Conservation (phyloP, 2,113 vertebrate species). For the Gnathonemus echidnorhynchus region DNA sequence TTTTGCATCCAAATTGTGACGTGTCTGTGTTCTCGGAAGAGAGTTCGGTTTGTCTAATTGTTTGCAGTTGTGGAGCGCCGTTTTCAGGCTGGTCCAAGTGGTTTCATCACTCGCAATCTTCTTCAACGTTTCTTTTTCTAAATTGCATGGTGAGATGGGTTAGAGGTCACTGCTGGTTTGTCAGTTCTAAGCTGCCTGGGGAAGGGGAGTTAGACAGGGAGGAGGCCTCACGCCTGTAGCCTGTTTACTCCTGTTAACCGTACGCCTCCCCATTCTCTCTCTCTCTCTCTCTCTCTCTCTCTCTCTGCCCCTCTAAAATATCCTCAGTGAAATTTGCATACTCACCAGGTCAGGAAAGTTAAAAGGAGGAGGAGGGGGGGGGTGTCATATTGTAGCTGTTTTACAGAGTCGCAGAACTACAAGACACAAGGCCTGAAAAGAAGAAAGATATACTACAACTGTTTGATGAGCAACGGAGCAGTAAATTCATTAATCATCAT, state of each 20-base stretch:
- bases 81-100: background rate
- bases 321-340: conserved; percentile 59
- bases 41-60: background rate
- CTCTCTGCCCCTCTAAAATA: conserved; percentile 51
- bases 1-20: conserved; percentile 32
- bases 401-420: conserved; percentile 51
- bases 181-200: conserved; percentile 62
- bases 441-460: conserved; percentile 77
- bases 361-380: conserved; percentile 57
- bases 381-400: conserved; percentile 61
- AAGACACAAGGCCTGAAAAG: conserved; percentile 61
- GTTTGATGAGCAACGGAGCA: conserved; percentile 94
- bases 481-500: conserved; percentile 99
- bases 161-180: conserved; percentile 47
- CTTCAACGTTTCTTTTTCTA: conserved; percentile 29
- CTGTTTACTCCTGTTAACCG: conserved; percentile 66
- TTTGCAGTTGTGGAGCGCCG: background rate
- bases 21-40: background rate
- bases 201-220: conserved; percentile 68
- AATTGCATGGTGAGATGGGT: conserved; percentile 39
- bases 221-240: conserved; percentile 64
- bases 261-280: conserved; percentile 65
- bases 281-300: conserved; percentile 73
- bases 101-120: background rate
- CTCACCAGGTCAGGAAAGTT: conserved; percentile 70